Percentiles rank a stretch among this genome's conserved stretches.
Evolutionary conservation across 1,140 invertebrate genomes (phyloP).

Genomic region (Cydia fagiglandana): DNA sequence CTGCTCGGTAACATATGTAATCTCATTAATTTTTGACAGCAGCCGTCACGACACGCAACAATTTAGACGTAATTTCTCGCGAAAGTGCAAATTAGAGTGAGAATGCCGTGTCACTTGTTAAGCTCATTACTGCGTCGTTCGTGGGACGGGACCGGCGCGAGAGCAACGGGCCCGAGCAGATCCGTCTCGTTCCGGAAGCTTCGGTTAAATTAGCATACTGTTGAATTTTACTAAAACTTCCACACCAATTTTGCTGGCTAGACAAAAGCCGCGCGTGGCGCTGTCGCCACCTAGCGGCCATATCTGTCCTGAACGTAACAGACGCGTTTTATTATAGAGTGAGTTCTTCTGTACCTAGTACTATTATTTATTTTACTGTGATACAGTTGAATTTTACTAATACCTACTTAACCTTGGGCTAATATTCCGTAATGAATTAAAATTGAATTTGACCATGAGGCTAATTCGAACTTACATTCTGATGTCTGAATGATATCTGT

Average conservation of each 20-base stretch:
- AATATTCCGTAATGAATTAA: too few relatives aligned
- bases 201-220: not conserved
- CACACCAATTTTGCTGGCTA: too few relatives aligned
- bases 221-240: not conserved
- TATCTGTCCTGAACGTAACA: too few relatives aligned
- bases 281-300: too few relatives aligned
- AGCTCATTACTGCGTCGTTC: not conserved
- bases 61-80: not conserved
- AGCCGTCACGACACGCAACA: not conserved
- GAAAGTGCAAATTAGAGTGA: slow-evolving; percentile 14
- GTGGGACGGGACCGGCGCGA: not conserved
- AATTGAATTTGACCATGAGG: too few relatives aligned
- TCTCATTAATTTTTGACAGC: not conserved
- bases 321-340: too few relatives aligned
- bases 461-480: too few relatives aligned
- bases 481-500: too few relatives aligned
- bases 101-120: slow-evolving; percentile 12
- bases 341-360: too few relatives aligned
- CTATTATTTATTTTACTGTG: too few relatives aligned
- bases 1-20: not conserved
- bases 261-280: too few relatives aligned
- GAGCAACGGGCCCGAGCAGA: not conserved
- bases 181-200: not conserved
- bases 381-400: not conserved
- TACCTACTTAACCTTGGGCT: too few relatives aligned